Conservation (phyloP, 1,140 invertebrate genomes). For the Sesamia nonagrioides region DNA sequence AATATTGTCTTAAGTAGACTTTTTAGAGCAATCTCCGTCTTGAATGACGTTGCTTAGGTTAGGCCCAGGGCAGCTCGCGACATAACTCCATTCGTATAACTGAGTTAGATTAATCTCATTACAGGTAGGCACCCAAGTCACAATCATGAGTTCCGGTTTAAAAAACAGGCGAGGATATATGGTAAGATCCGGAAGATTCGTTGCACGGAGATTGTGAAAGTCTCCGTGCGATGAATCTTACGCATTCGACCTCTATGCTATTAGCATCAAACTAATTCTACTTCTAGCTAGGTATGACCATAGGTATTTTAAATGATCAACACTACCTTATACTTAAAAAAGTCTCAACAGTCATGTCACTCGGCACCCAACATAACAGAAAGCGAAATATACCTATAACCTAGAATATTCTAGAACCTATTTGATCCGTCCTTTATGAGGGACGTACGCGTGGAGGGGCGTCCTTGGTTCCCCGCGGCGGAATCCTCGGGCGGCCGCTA, state of each 20-base stretch:
- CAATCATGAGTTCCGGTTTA: too few species aligned
- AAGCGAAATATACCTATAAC: background rate
- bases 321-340: background rate
- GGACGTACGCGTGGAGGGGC: constrained; percentile 90
- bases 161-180: too few species aligned
- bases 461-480: constrained; percentile 86
- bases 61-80: too few species aligned
- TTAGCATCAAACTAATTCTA: background rate
- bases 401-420: constrained; percentile 59
- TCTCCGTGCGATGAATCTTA: too few species aligned
- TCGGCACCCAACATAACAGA: background rate
- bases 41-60: too few species aligned
- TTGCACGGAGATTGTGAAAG: too few species aligned
- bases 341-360: background rate
- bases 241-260: background rate
- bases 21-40: too few species aligned
- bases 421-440: constrained; percentile 92
- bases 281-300: background rate
- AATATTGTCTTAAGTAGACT: too few species aligned
- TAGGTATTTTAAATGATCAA: background rate
- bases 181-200: too few species aligned
- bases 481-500: constrained; percentile 92
- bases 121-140: too few species aligned
- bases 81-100: too few species aligned
- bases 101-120: too few species aligned